Conservation (phyloP, 1,140 invertebrate species). For the Holcopasites calliopsidis region DNA sequence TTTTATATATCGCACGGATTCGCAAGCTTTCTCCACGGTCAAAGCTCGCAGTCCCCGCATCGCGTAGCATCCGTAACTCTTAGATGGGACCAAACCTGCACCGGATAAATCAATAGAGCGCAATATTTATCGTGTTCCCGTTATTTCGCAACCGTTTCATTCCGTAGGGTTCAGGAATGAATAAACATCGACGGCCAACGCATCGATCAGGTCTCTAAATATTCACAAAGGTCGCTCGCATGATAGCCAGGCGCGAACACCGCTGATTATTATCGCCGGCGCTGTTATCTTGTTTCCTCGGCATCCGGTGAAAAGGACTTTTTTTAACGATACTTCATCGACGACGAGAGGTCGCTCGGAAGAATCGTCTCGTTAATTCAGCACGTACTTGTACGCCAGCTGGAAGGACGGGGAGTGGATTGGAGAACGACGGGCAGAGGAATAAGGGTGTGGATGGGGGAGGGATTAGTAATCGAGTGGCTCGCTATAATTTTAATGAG, state of each 20-base stretch:
- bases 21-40: too few species aligned
- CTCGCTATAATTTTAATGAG: conserved; percentile 69
- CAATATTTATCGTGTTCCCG: conserved; percentile 18
- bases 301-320: not conserved
- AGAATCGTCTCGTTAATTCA: conserved; percentile 66
- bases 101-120: conserved; percentile 29
- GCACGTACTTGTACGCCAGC: conserved; percentile 49
- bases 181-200: conserved; percentile 29
- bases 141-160: conserved; percentile 17
- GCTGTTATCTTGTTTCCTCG: conserved; percentile 8
- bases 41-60: too few species aligned
- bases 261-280: conserved; percentile 25
- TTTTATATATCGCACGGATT: not conserved
- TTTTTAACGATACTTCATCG: conserved; percentile 59
- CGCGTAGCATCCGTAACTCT: conserved; percentile 19
- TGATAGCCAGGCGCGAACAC: not conserved
- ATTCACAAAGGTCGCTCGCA: conserved; percentile 23
- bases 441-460: not conserved
- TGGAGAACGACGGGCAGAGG: not conserved
- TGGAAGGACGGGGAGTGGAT: not conserved
- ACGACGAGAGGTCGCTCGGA: conserved; percentile 47
- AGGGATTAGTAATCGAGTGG: conserved; percentile 63
- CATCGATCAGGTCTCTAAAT: conserved; percentile 21
- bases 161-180: not conserved
- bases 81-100: not conserved